Evolutionary conservation across 2,888 invertebrate species (phyloP).

Genomic region (Leptopilina drosophilae): DNA sequence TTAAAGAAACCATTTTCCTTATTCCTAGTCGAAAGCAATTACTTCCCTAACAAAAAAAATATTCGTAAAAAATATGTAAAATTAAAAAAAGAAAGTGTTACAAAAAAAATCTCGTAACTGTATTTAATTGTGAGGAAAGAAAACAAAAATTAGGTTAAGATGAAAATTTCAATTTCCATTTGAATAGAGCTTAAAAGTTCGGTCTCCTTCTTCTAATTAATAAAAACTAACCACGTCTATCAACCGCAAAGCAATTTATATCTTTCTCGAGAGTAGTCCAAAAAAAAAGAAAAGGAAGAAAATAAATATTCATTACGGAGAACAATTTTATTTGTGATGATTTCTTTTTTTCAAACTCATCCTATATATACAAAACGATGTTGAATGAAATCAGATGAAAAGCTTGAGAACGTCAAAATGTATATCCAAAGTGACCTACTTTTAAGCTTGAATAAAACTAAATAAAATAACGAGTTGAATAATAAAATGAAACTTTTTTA

Average conservation of each 20-base stretch:
- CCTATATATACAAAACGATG: neutral
- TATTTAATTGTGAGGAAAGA: neutral
- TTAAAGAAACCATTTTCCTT: too few species aligned
- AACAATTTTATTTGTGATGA: neutral
- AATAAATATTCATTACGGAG: neutral
- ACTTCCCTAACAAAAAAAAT: too few species aligned
- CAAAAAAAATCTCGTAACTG: neutral
- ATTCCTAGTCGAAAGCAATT: too few species aligned
- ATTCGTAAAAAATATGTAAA: too few species aligned
- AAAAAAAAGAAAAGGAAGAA: neutral
- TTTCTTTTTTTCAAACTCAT: neutral
- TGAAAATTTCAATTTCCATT: too few species aligned
- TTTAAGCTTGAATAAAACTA: conserved; percentile 21
- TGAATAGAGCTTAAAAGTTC: too few species aligned
- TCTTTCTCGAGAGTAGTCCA: neutral
- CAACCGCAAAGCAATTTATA: neutral
- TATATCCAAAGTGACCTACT: conserved; percentile 13
- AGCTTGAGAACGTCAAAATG: conserved; percentile 28
- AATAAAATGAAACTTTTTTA: conserved; percentile 17
- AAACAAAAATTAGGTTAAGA: too few species aligned
- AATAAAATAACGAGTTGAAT: neutral
- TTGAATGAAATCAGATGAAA: neutral
- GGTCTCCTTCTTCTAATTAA: neutral
- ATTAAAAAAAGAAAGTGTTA: too few species aligned
- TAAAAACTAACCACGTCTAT: neutral